Evolutionary conservation across 2,888 invertebrate species (phyloP), one percentile per base, ranked within the genome.

Genomic region (Chloroclysta siterata): DNA sequence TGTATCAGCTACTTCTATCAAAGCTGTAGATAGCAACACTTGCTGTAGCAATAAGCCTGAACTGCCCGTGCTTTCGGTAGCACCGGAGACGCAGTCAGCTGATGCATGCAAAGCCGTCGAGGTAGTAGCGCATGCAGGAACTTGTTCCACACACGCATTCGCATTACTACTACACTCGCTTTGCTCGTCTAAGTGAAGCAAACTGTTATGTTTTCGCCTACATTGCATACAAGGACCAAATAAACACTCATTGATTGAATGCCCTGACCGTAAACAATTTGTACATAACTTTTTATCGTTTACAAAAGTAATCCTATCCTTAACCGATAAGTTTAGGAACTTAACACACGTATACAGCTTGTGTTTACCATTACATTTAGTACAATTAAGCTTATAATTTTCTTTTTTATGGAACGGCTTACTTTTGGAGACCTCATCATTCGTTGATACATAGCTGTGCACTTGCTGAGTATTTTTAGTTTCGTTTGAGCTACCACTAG

Each of bases 151-250:
- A 42, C 50, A 46, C 50, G 14, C 57, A 29, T 50, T 42, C 48
- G 44, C 28, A 50, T 41, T 36, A 13, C 28, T 51, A 58, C 29
- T 50, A 44, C 13, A 13, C 17, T 22, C 55, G 39, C 22, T 14
- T 13, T 55, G 47, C 15, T 50, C 36, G 15, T 50, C 41, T 36
- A 51, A 6, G 15, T 59, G 58, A n/a, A 59, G 52, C 36, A 63
- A 28, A 8, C 47, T 58, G 10, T 66, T 66, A 52, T 63, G 63
- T 42, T 63, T 66, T n/a, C 44, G 28, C 8, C 52, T 41, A 39
- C 57, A 66, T 44, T 52, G 42, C 17, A 42, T 60, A 33, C 66
- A 66, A 0, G 66, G 57, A 10, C 63, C 57, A 41, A 51, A 66
- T 1, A 11, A 6, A 52, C 66, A 63, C 0, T 39, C 28, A 41